These are phyloP conservation scores for Sycophaga agraensis DNA, from an alignment of 1,140 invertebrate species.

Conservation along the genomic window DNA sequence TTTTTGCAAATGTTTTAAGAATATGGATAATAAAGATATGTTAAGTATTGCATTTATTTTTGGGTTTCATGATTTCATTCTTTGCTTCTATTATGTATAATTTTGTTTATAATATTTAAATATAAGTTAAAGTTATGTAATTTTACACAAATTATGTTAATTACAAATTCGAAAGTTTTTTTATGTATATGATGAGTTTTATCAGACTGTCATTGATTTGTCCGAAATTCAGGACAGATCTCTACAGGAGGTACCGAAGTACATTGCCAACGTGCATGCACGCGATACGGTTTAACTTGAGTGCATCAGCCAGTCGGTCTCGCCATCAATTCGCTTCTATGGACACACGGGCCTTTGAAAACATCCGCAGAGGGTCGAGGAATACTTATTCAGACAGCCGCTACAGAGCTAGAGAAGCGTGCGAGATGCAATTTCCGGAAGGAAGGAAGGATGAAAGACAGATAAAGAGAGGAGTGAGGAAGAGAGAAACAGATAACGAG, in stretches of 20 bases:
- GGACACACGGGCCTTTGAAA: not conserved
- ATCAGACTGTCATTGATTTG: not conserved
- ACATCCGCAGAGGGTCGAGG: not conserved
- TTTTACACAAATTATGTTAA: no score
- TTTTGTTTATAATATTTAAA: no score
- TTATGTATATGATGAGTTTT: not conserved
- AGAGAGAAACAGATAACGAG: no score
- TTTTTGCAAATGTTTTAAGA: no score
- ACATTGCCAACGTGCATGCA: no score
- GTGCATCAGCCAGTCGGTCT: not conserved
- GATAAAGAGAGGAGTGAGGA: no score
- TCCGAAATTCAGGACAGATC: not conserved
- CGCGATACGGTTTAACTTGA: constrained; percentile 8
- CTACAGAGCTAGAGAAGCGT: constrained; percentile 1
- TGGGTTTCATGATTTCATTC: no score
- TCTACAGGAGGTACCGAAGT: no score
- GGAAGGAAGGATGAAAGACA: constrained; percentile 10
- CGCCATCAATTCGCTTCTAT: constrained; percentile 6
- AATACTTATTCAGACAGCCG: not conserved
- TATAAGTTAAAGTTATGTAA: no score
- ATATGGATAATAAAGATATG: no score
- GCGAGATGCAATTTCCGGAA: constrained; percentile 28
- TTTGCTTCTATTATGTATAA: no score
- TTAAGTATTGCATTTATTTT: no score
- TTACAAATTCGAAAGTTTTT: not conserved